Base-by-base conservation (phyloP, 2,888 invertebrate genomes). In the Drosophila nr. medialis region DNA sequence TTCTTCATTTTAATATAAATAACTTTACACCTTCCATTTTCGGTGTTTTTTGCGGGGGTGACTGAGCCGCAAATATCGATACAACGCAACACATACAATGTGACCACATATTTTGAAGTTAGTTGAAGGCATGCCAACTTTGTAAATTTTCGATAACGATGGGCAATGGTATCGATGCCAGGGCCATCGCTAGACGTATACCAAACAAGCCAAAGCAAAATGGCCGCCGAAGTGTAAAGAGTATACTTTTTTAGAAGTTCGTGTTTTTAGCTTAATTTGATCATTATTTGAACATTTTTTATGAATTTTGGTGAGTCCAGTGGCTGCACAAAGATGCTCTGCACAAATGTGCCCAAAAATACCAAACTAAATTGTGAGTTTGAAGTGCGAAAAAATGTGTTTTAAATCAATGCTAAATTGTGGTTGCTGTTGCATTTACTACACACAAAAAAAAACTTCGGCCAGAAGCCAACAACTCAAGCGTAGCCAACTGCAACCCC, bases 211-310 rank as follows among this genome's bases (percentile, higher is more conserved):
- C 80, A 70, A 74, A 75, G 74, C 64, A 80, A 80, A 83, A 89
- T 89, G 86, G 88, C 83, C 86, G 84, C 78, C 84, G 78, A 79
- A 80, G 75, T 65, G 80, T 77, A 69, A 78, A 77, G 78, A 77
- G 79, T 83, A 75, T 79, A 75, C 66, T 74, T 75, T 75, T 84
- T 80, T 77, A 75, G 73, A 76, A 86, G 87, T 89, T 84, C 87
- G 83, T 89, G 85, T 90, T 90, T 88, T 84, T 89, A 75, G 79
- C 83, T 87, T 90, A 64, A 78, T 83, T 87, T 88, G 63, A 73
- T 73, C 60, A 81, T 86, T 88, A 85, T 81, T 91, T 90, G 80
- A 67, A 75, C 72, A 74, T 77, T 85, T 83, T 83, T 89, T 83
- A 83, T 81, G 77, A 68, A 76, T 83, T 83, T 90, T 86, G 87